Base-by-base conservation (phyloP, 2,888 invertebrate genomes). In the Erebia ligea region DNA sequence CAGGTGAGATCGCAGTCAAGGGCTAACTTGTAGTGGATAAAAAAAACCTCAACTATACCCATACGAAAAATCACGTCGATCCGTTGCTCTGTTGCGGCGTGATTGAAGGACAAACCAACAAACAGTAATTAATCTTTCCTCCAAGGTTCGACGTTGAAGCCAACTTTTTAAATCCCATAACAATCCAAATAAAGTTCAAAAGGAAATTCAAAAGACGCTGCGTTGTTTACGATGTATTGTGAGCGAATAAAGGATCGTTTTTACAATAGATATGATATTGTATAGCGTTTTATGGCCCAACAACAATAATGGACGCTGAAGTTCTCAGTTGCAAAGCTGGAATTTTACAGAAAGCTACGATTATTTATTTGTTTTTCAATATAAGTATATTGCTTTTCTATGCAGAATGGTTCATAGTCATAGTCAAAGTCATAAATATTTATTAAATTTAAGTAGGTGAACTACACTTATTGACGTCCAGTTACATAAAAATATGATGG, bases 171-270 rank as follows among this genome's bases (percentile, higher is more conserved):
- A 67, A 56, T 58, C 48, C 50, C 19, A 50, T 48, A 68, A 42
- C 57, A 57, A 15, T 21, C 6, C 11, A 34, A 64, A 69, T 54
- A 57, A 61, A 61, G 65, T 50, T 45, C 57, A 56, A 54, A 56
- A 19, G 52, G 21, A 13, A 52, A 59, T 59, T 52, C 34, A 54
- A 54, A 69, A 62, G 48, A 71, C 67, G 64, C 17, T 42, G 52
- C 63, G 19, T 25, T 59, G 70, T 67, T 71, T 71, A 68, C 63
- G 67, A 71, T n/a, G 40, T 57, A 68, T 68, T 58, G 56, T 70
- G 25, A 34, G 21, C 62, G 61, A 61, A 70, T 63, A 63, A 67
- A 67, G 58, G n/a, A 34, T 42, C 67, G 13, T 17, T 5, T 48
- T 64, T 40, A 64, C 58, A 69, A 69, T 69, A 19, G 64, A 65